Evolutionary conservation across 2,797 vertebrate genomes (phyloP), one percentile per base, ranked within the genome.

Genomic region (Tamandua tetradactyla): DNA sequence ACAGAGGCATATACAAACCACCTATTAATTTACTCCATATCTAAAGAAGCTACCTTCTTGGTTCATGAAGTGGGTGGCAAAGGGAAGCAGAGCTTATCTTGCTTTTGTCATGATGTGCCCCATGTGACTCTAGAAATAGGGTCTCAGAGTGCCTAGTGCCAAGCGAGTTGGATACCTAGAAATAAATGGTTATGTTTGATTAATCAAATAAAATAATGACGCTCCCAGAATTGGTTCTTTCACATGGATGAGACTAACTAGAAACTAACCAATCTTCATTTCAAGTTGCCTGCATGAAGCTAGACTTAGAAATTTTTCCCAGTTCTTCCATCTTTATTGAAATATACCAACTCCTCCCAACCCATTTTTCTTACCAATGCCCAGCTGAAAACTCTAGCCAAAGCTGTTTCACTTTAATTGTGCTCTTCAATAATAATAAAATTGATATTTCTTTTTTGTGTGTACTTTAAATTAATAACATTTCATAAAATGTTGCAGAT

Each of bases 241-340:
- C 35, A 30, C 59, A 44, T 47, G 68, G 27, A 64, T 86, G 27
- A 42, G 23, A 61, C 83, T 74, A 93, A 82, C 59, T 20, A 30
- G 47, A 91, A 82, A 35, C 35, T 69, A 87, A 81, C 22, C 75
- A 18, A 14, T 93, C 66, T 95, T 92, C 25, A n/a, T 66, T 91
- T 79, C 59, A 15, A 40, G n/a, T 82, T 61, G 22, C 27, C 32
- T 68, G 5, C 40, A 17, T 37, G n/a, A 88, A 69, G 15, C 40
- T 18, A n/a, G 52, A 55, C 52, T 90, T 57, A n/a, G 17, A 55
- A 7, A 87, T 74, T 57, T 52, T 44, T n/a, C 32, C 72, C 71
- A 69, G 23, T 4, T 40, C 6, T 20, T 81, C 40, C 18, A 22
- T 59, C 57, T 61, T 80, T 69, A 66, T 79, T 47, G 69, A 49